These are phyloP conservation scores for Saturnia pavonia DNA, from an alignment of 2,888 invertebrate species.

Conservation along the genomic window DNA sequence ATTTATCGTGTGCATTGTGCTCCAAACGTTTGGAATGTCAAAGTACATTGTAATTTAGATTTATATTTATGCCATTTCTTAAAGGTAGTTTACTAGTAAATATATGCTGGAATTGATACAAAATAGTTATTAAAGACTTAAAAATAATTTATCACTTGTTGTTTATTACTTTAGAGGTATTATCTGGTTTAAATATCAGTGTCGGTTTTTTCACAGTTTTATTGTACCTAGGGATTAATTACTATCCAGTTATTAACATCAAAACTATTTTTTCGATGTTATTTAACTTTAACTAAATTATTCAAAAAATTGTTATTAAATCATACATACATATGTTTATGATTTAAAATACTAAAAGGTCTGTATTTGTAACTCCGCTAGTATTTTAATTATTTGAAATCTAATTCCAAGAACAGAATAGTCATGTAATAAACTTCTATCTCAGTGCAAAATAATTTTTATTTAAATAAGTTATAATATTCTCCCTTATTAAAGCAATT, in stretches of 20 bases:
- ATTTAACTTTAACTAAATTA: no score
- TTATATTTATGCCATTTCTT: neutral
- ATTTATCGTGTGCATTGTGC: constrained; percentile 15
- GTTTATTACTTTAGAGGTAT: no score
- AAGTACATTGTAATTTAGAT: constrained; percentile 7
- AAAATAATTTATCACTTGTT: no score
- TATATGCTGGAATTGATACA: no score
- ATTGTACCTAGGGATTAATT: no score
- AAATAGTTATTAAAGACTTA: no score
- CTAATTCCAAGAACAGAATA: neutral
- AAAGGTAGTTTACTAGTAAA: neutral
- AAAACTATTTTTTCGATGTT: neutral
- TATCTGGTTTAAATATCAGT: no score
- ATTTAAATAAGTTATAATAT: neutral
- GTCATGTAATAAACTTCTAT: neutral
- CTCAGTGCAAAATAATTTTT: neutral
- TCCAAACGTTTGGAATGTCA: neutral
- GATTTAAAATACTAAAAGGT: neutral
- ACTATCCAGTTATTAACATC: neutral
- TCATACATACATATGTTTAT: neutral
- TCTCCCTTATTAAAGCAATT: neutral
- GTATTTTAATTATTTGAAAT: neutral
- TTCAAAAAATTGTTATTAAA: neutral
- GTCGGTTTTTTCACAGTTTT: no score
- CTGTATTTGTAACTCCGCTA: neutral